A percentile compares a stretch with the other conserved stretches of the same genome.
These are phyloP conservation scores for Cantharis nigra DNA, from an alignment of 2,888 invertebrate species.

Conservation along the genomic window DNA sequence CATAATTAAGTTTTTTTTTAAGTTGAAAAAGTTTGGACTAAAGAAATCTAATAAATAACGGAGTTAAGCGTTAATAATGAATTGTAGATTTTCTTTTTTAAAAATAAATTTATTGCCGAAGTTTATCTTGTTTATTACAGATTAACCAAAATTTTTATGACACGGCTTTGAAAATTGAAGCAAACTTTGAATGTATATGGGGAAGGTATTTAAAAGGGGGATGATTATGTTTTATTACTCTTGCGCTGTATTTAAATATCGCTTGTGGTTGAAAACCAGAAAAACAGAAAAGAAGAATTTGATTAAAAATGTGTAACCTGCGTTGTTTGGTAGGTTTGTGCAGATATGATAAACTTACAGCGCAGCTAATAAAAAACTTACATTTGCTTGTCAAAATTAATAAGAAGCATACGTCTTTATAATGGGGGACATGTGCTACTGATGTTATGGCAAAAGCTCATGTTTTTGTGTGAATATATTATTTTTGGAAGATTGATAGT, in stretches of 20 bases:
- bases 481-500: conserved; percentile 44
- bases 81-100: background rate
- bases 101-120: background rate
- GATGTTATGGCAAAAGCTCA: conserved; percentile 32
- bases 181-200: background rate
- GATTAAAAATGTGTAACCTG: background rate
- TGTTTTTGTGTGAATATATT: conserved; percentile 44
- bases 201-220: background rate
- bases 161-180: background rate
- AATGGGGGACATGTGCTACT: conserved; percentile 34
- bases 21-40: background rate
- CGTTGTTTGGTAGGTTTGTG: background rate
- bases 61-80: background rate
- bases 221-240: background rate
- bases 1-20: background rate
- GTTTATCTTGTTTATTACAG: conserved; percentile 2
- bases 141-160: conserved; percentile 1
- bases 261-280: background rate
- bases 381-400: conserved; percentile 24
- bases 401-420: conserved; percentile 31
- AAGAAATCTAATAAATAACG: background rate
- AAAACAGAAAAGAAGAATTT: background rate
- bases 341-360: background rate
- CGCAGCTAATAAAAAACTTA: conserved; percentile 16
- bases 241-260: background rate